These are phyloP conservation scores for Orientallactaga bullata DNA, from an alignment of 2,113 vertebrate genomes.

Conservation along the genomic window DNA sequence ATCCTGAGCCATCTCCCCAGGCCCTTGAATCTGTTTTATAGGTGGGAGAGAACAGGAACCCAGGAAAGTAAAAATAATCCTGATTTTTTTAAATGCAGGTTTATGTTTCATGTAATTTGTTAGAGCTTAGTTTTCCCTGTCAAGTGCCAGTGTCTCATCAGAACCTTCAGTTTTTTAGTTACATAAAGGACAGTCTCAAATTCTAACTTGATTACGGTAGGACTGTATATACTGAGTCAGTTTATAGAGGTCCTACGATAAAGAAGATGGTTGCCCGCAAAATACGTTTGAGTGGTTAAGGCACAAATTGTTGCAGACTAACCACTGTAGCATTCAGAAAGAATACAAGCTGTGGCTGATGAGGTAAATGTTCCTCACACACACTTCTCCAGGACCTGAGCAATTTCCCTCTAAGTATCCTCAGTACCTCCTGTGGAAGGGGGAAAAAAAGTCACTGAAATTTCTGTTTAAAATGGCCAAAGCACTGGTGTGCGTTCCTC, in stretches of 20 bases:
- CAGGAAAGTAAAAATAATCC: background rate
- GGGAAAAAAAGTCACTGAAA: background rate
- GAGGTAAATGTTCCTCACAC: background rate
- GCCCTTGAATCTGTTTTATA: background rate
- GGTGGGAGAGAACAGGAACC: background rate
- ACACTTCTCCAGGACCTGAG: background rate
- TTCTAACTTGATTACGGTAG: background rate
- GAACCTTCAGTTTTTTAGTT: background rate
- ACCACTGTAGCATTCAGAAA: background rate
- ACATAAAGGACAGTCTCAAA: background rate
- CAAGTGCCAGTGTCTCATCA: background rate
- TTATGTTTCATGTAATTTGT: background rate
- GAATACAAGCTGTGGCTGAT: background rate
- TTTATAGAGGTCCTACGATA: background rate
- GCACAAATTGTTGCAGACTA: background rate
- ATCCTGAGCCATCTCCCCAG: too few relatives aligned
- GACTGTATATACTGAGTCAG: background rate
- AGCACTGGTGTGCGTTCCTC: background rate
- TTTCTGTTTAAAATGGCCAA: background rate
- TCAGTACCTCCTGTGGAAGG: background rate
- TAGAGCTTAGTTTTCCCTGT: background rate
- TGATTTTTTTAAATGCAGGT: background rate
- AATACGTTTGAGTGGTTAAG: slow-evolving; percentile 18
- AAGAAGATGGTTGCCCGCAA: slow-evolving; percentile 18
- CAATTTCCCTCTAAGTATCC: background rate